phyloP scores from a whole-genome alignment of 2,888 invertebrate species.

The Macaria notata region DNA sequence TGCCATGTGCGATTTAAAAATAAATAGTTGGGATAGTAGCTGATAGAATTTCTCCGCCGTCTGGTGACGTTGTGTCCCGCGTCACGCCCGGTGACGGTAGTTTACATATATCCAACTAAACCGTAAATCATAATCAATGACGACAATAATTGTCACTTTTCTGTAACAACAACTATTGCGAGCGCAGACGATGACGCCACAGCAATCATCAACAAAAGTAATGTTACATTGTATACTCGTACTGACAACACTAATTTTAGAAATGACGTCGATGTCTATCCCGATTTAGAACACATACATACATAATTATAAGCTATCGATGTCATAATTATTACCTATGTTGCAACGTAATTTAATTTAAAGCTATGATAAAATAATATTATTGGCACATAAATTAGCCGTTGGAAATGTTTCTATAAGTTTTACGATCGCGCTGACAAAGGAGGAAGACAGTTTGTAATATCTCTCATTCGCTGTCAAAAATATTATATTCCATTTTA shows the following conservation, averaged over 20 bases:
- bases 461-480: slow-evolving; percentile 1
- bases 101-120: slow-evolving; percentile 20
- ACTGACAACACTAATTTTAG: background rate
- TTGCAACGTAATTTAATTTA: background rate
- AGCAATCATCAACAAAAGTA: background rate
- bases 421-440: slow-evolving; percentile 14
- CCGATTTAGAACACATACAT: background rate
- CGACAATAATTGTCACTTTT: slow-evolving; percentile 21
- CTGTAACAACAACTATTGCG: background rate
- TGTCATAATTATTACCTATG: slow-evolving; percentile 1
- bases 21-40: slow-evolving; percentile 35
- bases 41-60: slow-evolving; percentile 35
- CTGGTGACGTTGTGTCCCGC: slow-evolving; percentile 37
- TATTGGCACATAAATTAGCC: slow-evolving; percentile 13
- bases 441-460: slow-evolving; percentile 8
- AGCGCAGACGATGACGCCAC: background rate
- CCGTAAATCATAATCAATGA: slow-evolving; percentile 32
- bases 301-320: background rate
- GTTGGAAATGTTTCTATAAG: slow-evolving; percentile 5
- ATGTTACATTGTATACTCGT: background rate
- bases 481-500: background rate
- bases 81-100: slow-evolving; percentile 38
- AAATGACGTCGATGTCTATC: background rate
- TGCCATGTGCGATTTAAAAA: slow-evolving; percentile 42
- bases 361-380: background rate